Conservation (phyloP, 2,888 invertebrate species). For the Seira musarum region DNA sequence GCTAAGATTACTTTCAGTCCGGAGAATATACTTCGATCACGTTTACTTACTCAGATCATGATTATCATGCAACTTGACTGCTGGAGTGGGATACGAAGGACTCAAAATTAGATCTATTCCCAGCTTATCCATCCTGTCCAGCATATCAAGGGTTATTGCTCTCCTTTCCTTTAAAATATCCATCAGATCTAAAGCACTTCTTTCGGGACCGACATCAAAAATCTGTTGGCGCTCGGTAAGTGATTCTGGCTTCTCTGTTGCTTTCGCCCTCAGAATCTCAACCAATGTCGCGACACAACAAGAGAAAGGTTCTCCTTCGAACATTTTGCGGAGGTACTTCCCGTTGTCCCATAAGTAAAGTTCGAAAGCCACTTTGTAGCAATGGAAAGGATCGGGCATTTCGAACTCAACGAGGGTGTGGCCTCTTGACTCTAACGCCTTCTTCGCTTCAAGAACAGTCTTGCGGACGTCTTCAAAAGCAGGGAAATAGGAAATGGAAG, state of each 20-base stretch:
- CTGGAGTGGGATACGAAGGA: conserved; percentile 70
- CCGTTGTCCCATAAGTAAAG: conserved; percentile 61
- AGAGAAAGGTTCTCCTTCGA: conserved; percentile 51
- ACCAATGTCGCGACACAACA: conserved; percentile 41
- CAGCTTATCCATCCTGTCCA: conserved; percentile 55
- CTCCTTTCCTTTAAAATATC: conserved; percentile 37
- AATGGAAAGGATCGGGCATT: conserved; percentile 61
- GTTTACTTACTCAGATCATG: neutral
- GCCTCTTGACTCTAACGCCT: conserved; percentile 69
- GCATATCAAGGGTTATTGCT: conserved; percentile 38
- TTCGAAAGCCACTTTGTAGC: conserved; percentile 46
- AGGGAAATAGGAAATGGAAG: conserved; percentile 71
- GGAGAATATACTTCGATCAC: too few species aligned
- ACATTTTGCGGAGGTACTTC: conserved; percentile 41
- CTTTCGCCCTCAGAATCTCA: neutral
- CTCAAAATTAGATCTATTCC: conserved; percentile 71
- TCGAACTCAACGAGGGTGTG: conserved; percentile 69
- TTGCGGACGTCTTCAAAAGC: conserved; percentile 71
- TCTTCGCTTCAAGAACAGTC: conserved; percentile 70
- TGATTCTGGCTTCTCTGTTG: conserved; percentile 25
- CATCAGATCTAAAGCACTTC: conserved; percentile 54
- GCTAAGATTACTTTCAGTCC: too few species aligned
- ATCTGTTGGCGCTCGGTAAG: too few species aligned
- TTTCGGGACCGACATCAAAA: conserved; percentile 34
- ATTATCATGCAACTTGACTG: conserved; percentile 29